Evolutionary conservation across 2,888 invertebrate species (phyloP), one percentile per base, ranked within the genome.

Genomic region (Melieria omissa): DNA sequence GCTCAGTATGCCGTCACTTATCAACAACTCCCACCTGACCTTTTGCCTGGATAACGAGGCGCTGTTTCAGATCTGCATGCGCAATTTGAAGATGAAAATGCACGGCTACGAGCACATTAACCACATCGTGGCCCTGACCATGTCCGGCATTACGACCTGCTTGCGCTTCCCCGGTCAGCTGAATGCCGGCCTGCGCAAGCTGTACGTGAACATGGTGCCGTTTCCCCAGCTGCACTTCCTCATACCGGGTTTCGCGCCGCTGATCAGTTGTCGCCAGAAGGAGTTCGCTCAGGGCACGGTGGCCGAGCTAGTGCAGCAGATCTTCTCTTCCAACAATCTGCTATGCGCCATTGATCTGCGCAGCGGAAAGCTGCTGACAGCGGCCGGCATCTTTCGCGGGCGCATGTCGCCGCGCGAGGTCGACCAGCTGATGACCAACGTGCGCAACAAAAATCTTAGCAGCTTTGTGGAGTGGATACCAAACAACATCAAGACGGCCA

Each of bases 161-260:
- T 89, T 96, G 1, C 90, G 95, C 8, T 96, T 96, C 89, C 96
- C 96, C 0, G 96, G 96, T n/a, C 96, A 96, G 81, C 86, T 96
- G 80, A 96, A 95, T 85, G 94, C 96, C 0, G 95, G 95, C 80
- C 87, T 96, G 0, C 88, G 95, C 29, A 93, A 96, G 86, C 88
- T 94, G n/a, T 93, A 93, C 0, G 93, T 95, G 44, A 96, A 96
- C 86, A 95, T 96, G 95, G 95, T 96, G 0, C 96, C 96, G 0
- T 96, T 95, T 89, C 96, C 96, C 0, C 89, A 94, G 16, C 88
- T 95, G 0, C 95, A 95, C 83, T 95, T 95, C 88, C 94, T 95
- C 82, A 94, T 95, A 89, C 93, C 95, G 4, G 90, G 90, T 14
- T 92, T 94, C 82, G 94, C 94, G 0, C 94, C 94, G 0, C 88